Conservation (phyloP, 2,113 vertebrate species). For the Hoplias malabaricus region DNA sequence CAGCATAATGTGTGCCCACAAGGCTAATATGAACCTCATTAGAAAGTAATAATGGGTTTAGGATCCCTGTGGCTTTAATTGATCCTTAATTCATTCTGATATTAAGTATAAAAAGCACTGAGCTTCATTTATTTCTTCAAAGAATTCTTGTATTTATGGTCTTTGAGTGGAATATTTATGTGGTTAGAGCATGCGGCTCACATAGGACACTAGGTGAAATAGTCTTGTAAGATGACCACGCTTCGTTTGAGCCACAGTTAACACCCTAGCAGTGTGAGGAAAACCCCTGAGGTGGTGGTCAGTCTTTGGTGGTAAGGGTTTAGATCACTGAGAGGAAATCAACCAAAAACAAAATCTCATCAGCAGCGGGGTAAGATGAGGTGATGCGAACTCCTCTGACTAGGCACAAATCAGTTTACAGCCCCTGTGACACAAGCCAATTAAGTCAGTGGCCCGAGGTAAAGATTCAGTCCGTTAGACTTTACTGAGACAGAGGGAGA, state of each 20-base stretch:
- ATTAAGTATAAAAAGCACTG: neutral
- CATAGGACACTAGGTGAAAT: neutral
- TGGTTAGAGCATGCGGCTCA: neutral
- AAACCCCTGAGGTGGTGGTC: neutral
- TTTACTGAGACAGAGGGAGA: neutral
- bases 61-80: neutral
- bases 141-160: neutral
- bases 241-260: neutral
- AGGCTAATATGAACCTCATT: neutral
- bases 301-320: neutral
- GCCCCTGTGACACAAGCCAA: slow-evolving; percentile 18
- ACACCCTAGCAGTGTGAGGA: neutral
- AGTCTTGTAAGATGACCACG: neutral
- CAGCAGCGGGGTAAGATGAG: neutral
- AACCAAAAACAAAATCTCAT: neutral
- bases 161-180: neutral
- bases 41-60: neutral
- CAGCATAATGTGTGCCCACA: neutral
- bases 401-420: slow-evolving; percentile 17
- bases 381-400: slow-evolving; percentile 14
- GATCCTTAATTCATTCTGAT: neutral
- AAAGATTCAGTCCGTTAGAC: neutral
- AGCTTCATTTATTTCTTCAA: neutral
- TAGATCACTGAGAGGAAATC: neutral
- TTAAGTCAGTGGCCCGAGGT: neutral